Percentiles rank a stretch among this genome's conserved stretches.
Conservation (phyloP, 2,113 vertebrate genomes). For the Leiothrix lutea region DNA sequence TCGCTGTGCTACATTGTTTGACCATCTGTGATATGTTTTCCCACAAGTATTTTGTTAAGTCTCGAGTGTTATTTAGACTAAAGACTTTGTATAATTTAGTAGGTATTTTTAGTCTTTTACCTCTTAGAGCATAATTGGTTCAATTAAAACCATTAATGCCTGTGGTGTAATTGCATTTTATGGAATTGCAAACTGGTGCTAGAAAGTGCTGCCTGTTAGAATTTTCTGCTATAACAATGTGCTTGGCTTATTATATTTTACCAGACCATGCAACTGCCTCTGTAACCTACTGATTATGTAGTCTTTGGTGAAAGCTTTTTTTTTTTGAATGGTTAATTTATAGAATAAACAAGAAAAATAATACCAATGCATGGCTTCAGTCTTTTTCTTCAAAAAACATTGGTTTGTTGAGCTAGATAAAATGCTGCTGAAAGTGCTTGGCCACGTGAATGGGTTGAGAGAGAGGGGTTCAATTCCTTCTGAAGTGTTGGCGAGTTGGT, state of each 20-base stretch:
- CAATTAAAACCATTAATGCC: conserved; percentile 52
- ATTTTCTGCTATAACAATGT: neutral
- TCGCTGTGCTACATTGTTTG: neutral
- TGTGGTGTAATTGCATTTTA: conserved; percentile 42
- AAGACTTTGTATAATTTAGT: conserved; percentile 1
- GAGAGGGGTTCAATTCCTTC: neutral
- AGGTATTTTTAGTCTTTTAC: conserved; percentile 41
- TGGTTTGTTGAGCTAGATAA: neutral
- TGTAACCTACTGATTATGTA: neutral
- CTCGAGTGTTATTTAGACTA: neutral
- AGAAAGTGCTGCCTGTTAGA: neutral
- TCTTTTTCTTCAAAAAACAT: neutral
- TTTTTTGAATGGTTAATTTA: neutral
- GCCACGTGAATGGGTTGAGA: neutral
- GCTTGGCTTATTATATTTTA: neutral
- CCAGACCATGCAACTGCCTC: neutral
- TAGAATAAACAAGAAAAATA: neutral
- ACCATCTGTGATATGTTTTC: conserved; percentile 8
- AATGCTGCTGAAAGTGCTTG: neutral
- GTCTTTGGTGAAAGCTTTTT: neutral
- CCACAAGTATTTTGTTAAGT: conserved; percentile 38
- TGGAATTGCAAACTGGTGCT: neutral
- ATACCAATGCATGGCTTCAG: neutral
- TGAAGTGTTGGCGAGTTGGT: neutral
- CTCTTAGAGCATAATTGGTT: conserved; percentile 20